Base-by-base conservation (phyloP, 2,888 invertebrate genomes). In the Dryadula phaetusa region DNA sequence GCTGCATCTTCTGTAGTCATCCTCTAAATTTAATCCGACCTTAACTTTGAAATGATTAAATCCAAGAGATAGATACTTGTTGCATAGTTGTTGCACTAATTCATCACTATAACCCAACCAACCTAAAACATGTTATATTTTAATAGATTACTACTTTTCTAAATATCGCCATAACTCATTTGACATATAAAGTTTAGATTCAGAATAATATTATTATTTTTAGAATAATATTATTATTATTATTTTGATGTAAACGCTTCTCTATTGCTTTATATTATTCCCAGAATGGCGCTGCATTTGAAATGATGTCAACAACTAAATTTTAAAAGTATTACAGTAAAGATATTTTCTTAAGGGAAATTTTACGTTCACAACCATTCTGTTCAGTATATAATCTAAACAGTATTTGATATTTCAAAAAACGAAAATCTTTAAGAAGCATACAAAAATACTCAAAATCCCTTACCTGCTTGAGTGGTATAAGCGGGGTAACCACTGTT, bases 91-190 rank as follows among this genome's bases (percentile, higher is more conserved):
- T 68, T 93, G 90, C 3, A 98, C 95, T 76, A 95, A 94, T 62
- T 96, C 96, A 77, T 97, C 96, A 32, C 95, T 94, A 85, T 98
- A 98, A 0, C 98, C 98, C 72, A 98, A 81, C 98, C 98, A 98
- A 46, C 98, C 97, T 95, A 72, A 74, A 69, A 61, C 6, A 18
- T 18, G 14, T 46, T 10, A 28, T 28, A 18, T n/a, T 18, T n/a
- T 34, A 16, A 53, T 53, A 16, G 12, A 3, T 18, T 16, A 2
- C 12, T 12, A 12, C 1, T 37, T 7, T 32, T 32, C 8, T 32
- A 32, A 8, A 32, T 7, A 32, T 8, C 8, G 8, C 32, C 32
- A 7, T 7, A 8, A 32, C n/a, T 7, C 32, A 37, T 37, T 37
- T 37, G 12, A 37, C 12, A 37, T n/a, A 12, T 37, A 12, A 12